Evolutionary conservation across 1,140 invertebrate genomes (phyloP), one percentile per base, ranked within the genome.

Genomic region (Scaptomyza hsui): DNA sequence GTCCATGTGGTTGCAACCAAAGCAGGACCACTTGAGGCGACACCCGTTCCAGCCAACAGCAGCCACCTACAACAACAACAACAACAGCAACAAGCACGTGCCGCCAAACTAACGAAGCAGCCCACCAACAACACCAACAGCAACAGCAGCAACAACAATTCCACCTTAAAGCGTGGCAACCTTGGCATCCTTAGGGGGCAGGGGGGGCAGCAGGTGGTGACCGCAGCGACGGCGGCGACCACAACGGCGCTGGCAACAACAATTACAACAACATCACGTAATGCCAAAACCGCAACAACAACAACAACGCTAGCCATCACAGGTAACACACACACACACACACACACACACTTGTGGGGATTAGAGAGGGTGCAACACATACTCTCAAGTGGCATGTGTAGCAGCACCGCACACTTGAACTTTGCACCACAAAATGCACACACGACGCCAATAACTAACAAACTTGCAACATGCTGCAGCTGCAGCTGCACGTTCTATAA

Each of bases 11-110:
- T 81, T 81, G 74, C 67, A 88, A 88, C 82, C 78, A 81, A 88
- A 82, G 82, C 82, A 88, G 82, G 82, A 88, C 82, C 82, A 88
- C 82, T 88, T 88, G 82, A 88, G 81, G 82, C 82, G 72, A 85
- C 72, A 68, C 62, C 80, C 75, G 45, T 67, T 64, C 56, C 80
- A 77, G 64, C 75, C 62, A 63, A 13, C 41, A 77, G 47, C 75
- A 69, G 35, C 56, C 41, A 71, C 41, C 48, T 39, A 7, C 57
- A 24, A 78, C 75, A 79, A 75, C 75, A 86, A 77, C 26, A 29
- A 29, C 26, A 29, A 7, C 26, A 29, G 19, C 19, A 21, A 4
- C 19, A 21, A 75, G 75, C 65, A 75, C 80, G 79, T 75, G 80
- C 49, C 68, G 65, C 71, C 78, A 81, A 82, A 75, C 37, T 78